Percentiles rank a stretch among this genome's conserved stretches.
Conservation (phyloP, 2,797 vertebrate genomes). For the Lutjanus argentimaculatus region DNA sequence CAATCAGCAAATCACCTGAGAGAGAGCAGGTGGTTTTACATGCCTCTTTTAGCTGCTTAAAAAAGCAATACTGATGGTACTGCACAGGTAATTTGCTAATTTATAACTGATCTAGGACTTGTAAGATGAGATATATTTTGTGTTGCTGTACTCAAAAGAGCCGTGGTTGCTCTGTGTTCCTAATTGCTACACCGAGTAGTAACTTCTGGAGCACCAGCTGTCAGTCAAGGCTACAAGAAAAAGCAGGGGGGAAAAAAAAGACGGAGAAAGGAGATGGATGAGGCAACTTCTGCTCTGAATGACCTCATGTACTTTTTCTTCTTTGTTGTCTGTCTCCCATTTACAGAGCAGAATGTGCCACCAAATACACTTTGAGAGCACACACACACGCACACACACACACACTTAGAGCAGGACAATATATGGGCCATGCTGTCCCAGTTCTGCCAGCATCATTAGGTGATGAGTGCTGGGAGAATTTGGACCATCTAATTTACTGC, state of each 20-base stretch:
- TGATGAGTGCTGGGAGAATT: conserved; percentile 28
- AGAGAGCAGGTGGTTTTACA: not conserved
- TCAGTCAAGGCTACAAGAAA: conserved; percentile 13
- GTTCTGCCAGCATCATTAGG: conserved; percentile 45
- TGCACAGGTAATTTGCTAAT: conserved; percentile 4
- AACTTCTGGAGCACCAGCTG: conserved; percentile 30
- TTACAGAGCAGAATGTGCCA: conserved; percentile 20
- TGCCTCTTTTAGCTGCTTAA: not conserved
- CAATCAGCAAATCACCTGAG: conserved; percentile 3
- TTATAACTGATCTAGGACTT: conserved; percentile 22
- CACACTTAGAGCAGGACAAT: conserved; percentile 13
- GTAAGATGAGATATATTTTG: conserved; percentile 21
- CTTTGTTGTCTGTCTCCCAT: conserved; percentile 11
- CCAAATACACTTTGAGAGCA: conserved; percentile 4
- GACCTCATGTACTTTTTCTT: conserved; percentile 38
- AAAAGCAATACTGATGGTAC: not conserved
- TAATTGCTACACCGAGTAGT: conserved; percentile 36
- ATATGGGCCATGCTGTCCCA: conserved; percentile 43
- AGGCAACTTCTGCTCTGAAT: conserved; percentile 33
- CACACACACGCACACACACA: conserved; percentile 20
- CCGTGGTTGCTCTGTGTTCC: not conserved
- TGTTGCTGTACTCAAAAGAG: not conserved
- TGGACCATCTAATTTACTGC: conserved; percentile 9
- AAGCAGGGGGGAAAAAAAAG: conserved; percentile 2
- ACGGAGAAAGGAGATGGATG: conserved; percentile 24